A percentile compares a stretch with the other conserved stretches of the same genome.
Evolutionary conservation across 1,140 invertebrate genomes (phyloP).

Genomic region (Nephila pilipes): DNA sequence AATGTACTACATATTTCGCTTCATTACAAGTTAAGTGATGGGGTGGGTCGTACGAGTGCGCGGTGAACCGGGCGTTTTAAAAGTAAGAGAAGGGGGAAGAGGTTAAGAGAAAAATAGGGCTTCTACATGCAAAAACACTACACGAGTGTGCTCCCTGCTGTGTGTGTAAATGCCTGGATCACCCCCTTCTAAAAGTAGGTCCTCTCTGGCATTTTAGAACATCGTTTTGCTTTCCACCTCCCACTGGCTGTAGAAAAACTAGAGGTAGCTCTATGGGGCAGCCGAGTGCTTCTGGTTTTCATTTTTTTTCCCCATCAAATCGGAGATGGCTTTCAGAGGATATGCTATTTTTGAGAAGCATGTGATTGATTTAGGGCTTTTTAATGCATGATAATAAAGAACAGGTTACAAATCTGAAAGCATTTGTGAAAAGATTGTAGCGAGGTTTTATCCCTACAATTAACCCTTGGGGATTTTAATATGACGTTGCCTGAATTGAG

Average conservation of each 20-base stretch:
- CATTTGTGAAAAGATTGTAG: too few species aligned
- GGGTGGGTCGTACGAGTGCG: not conserved
- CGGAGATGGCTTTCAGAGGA: too few species aligned
- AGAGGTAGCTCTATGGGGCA: not conserved
- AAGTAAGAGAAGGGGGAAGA: not conserved
- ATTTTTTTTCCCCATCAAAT: not conserved
- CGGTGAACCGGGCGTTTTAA: slow-evolving; percentile 35
- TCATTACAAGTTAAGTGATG: slow-evolving; percentile 36
- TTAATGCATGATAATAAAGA: too few species aligned
- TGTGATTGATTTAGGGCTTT: too few species aligned
- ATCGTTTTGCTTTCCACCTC: slow-evolving; percentile 32
- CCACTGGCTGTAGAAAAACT: slow-evolving; percentile 27
- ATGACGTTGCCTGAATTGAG: too few species aligned
- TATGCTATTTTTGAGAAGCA: too few species aligned
- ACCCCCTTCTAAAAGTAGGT: not conserved
- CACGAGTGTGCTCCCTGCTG: not conserved
- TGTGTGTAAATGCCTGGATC: not conserved
- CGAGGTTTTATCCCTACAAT: too few species aligned
- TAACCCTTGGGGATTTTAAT: too few species aligned
- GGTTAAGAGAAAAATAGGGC: not conserved
- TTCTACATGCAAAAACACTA: slow-evolving; percentile 73
- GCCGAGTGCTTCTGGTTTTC: not conserved
- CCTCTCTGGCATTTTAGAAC: slow-evolving; percentile 43
- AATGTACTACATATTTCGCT: slow-evolving; percentile 56
- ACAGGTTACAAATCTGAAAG: too few species aligned